Base-by-base conservation (phyloP, 1,140 invertebrate species). In the Drosophila varians region DNA sequence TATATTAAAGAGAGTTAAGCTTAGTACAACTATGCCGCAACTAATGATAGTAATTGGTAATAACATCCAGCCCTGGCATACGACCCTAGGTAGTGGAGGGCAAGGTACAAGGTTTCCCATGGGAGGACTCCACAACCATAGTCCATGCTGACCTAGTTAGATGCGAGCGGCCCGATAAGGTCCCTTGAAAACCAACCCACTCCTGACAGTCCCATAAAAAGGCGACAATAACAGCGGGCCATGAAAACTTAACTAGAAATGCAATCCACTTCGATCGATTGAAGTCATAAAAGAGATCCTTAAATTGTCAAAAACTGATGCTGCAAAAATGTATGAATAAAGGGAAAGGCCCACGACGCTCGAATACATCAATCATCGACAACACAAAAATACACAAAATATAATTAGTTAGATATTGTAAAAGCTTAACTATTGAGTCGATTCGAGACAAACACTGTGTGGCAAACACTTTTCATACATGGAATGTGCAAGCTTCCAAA, bases 241-340 rank as follows among this genome's bases (percentile, higher is more conserved):
- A 74, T 78, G 75, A 78, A 76, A 79, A 74, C 61, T 80, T 51
- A 68, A 62, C 56, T 60, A 56, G 71, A 76, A 77, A 82, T 73
- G 47, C 87, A 77, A 77, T 77, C 82, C 82, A 87, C 82, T 87
- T 82, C 77, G 74, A 77, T 87, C 87, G 82, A 87, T 87, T 87
- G 83, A 87, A 87, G 82, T 82, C 83, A 60, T 82, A 75, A 76
- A 74, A 65, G 19, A 19, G 23, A 31, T 47, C 60, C 77, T 43
- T 21, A 40, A 75, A 69, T 76, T 86, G 64, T 45, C 57, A 57
- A 47, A 58, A 77, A 83, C 64, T 65, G 78, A 47, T 51, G 65
- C 64, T 61, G 83, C 74, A 74, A 83, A 83, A 83, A 55, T 77
- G 74, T 74, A 82, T n/a, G n/a, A 21, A 61, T 46, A 21, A 9